phyloP scores from a whole-genome alignment of 2,797 vertebrate genomes.

The Sebastes taczanowskii region DNA sequence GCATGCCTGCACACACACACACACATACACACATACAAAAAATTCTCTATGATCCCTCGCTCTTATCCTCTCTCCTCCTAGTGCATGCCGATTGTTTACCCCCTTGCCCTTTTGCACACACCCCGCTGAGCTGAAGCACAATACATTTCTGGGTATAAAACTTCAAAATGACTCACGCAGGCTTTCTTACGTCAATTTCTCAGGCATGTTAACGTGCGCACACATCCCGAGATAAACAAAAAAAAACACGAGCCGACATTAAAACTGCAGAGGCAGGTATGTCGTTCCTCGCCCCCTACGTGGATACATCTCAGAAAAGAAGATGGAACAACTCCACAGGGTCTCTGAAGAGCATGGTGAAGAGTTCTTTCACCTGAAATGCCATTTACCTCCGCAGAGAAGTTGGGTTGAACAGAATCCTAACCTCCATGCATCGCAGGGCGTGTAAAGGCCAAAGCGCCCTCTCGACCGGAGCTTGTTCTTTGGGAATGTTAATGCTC shows the following conservation, averaged over 20 bases:
- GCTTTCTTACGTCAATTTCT: conserved; percentile 28
- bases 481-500: conserved; percentile 48
- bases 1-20: conserved; percentile 16
- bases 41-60: conserved; percentile 8
- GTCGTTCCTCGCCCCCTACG: conserved; percentile 53
- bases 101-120: conserved; percentile 28
- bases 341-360: conserved; percentile 32
- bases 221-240: conserved; percentile 24
- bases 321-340: conserved; percentile 25
- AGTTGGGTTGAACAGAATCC: conserved; percentile 24
- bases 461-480: conserved; percentile 43
- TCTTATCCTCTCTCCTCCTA: conserved; percentile 14
- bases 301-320: conserved; percentile 53
- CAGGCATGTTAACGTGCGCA: conserved; percentile 4
- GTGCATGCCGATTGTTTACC: conserved; percentile 40
- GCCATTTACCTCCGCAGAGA: conserved; percentile 30
- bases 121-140: conserved; percentile 20
- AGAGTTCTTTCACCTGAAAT: conserved; percentile 35
- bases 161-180: conserved; percentile 26
- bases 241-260: conserved; percentile 50
- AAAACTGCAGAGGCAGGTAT: conserved; percentile 67
- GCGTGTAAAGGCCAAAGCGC: conserved; percentile 13
- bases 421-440: conserved; percentile 1
- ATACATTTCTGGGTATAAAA: conserved; percentile 35
- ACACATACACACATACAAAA: not conserved